A percentile compares a stretch with the other conserved stretches of the same genome.
These are phyloP conservation scores for Discoglossus pictus DNA, from an alignment of 2,797 vertebrate species.

Conservation along the genomic window DNA sequence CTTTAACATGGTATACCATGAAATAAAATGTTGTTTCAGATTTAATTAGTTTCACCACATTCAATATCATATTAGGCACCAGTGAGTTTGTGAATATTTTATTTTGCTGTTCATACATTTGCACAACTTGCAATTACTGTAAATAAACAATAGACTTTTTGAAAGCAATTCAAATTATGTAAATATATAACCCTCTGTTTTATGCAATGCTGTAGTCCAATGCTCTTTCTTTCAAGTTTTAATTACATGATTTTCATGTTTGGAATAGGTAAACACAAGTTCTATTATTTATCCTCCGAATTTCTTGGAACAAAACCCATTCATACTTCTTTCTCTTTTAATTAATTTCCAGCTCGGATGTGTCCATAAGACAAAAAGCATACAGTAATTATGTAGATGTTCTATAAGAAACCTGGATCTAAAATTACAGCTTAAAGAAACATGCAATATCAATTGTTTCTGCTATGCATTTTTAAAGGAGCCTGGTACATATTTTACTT, in stretches of 20 bases:
- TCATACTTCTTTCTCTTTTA: slow-evolving; percentile 28
- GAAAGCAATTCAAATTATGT: slow-evolving; percentile 41
- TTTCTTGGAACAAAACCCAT: slow-evolving; percentile 13
- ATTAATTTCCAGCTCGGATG: slow-evolving; percentile 29
- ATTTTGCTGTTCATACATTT: slow-evolving; percentile 32
- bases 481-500: no score
- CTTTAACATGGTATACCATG: background rate
- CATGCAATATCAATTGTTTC: no score
- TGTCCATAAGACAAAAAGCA: slow-evolving; percentile 17
- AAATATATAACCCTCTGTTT: slow-evolving; percentile 35
- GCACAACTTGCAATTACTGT: slow-evolving; percentile 44
- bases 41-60: slow-evolving; percentile 27
- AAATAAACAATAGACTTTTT: slow-evolving; percentile 46
- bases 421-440: no score
- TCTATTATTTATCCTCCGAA: slow-evolving; percentile 7
- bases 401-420: background rate
- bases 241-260: slow-evolving; percentile 38
- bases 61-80: slow-evolving; percentile 13
- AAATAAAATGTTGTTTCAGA: slow-evolving; percentile 7
- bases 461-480: no score
- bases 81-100: slow-evolving; percentile 34
- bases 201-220: slow-evolving; percentile 27
- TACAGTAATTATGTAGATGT: background rate
- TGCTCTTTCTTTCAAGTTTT: slow-evolving; percentile 40
- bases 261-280: slow-evolving; percentile 32